Base-by-base conservation (phyloP, 2,888 invertebrate genomes). In the Megamerina dolium region DNA sequence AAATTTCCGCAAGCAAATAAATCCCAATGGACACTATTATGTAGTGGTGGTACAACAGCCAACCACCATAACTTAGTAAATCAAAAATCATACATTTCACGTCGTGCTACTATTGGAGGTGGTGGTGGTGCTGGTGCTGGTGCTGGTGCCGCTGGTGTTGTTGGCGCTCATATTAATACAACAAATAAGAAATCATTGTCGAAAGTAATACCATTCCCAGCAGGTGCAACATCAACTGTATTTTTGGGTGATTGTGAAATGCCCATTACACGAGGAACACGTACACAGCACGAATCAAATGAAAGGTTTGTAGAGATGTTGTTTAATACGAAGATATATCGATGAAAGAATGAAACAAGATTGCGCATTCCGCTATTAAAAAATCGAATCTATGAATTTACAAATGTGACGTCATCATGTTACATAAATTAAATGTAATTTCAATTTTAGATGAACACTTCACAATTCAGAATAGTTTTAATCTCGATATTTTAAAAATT, bases 241-340 rank as follows among this genome's bases (percentile, higher is more conserved):
- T 59, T 66, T 47, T 50, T 69, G 12, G 67, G 65, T 9, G 60
- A 64, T 43, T 59, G 58, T 44, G 66, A 70, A 50, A 60, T 63
- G 61, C 64, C 65, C 16, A 59, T 63, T 30, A 59, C 63, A 12
- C 52, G 56, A 12, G 53, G 38, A 31, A n/a, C n/a, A n/a, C n/a
- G n/a, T n/a, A n/a, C n/a, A n/a, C n/a, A n/a, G n/a, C n/a, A n/a
- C n/a, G n/a, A n/a, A n/a, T n/a, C n/a, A n/a, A n/a, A n/a, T n/a
- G n/a, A n/a, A n/a, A n/a, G n/a, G n/a, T n/a, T n/a, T n/a, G n/a
- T n/a, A n/a, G n/a, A n/a, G n/a, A n/a, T n/a, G n/a, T n/a, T n/a
- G n/a, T n/a, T n/a, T n/a, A n/a, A n/a, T n/a, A n/a, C n/a, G n/a
- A n/a, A n/a, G n/a, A n/a, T n/a, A n/a, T n/a, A n/a, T n/a, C n/a